Evolutionary conservation across 2,888 invertebrate species (phyloP).

Genomic region (Xanthia togata): DNA sequence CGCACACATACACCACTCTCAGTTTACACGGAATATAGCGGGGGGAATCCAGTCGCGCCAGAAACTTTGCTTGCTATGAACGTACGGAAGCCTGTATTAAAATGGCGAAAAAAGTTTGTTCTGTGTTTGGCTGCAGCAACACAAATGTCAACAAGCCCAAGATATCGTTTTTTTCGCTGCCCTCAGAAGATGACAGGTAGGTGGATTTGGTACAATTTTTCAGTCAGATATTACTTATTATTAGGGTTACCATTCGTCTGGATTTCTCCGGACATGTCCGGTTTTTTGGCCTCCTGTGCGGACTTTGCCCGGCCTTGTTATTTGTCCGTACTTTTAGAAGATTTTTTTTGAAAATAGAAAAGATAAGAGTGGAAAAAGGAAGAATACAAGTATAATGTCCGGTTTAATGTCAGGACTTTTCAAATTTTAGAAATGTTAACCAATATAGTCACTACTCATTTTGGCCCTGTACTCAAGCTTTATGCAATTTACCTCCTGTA

Average conservation of each 20-base stretch:
- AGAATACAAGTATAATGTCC: too few relatives aligned
- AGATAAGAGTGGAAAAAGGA: too few relatives aligned
- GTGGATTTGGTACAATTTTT: neutral
- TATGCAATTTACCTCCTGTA: neutral
- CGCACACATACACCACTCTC: constrained; percentile 30
- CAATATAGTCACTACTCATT: neutral
- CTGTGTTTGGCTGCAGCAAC: constrained; percentile 43
- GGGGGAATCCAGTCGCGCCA: constrained; percentile 45
- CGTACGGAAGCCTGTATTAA: constrained; percentile 6
- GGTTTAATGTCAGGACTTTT: too few relatives aligned
- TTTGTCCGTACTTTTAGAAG: too few relatives aligned
- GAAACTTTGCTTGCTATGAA: constrained; percentile 21
- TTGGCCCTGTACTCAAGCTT: neutral
- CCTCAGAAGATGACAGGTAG: constrained; percentile 47
- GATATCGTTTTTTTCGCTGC: constrained; percentile 55
- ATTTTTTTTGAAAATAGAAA: too few relatives aligned
- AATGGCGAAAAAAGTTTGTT: constrained; percentile 49
- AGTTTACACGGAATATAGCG: constrained; percentile 35
- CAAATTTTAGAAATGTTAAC: too few relatives aligned
- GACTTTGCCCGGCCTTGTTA: too few relatives aligned
- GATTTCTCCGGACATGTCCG: too few relatives aligned
- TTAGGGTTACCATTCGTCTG: too few relatives aligned
- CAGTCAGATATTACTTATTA: too few relatives aligned
- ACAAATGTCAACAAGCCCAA: constrained; percentile 38
- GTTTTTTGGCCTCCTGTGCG: too few relatives aligned